Evolutionary conservation across 2,888 invertebrate genomes (phyloP).

Genomic region (Lepidochrysops patricia): DNA sequence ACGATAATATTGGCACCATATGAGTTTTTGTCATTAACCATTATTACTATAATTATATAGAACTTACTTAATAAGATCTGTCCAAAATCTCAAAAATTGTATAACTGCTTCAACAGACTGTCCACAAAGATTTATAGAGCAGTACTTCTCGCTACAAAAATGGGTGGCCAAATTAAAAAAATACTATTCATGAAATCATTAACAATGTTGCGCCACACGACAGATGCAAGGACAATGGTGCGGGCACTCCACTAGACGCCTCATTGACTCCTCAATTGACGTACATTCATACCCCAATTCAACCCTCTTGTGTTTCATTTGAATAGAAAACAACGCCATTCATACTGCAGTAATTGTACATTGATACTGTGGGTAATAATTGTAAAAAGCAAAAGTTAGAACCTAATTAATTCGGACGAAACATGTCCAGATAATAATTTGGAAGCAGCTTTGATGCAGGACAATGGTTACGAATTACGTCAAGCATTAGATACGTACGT

Average conservation of each 20-base stretch:
- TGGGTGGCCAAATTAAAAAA: slow-evolving; percentile 7
- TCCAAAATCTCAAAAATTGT: too few relatives aligned
- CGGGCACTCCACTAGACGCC: slow-evolving; percentile 30
- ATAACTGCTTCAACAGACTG: not conserved
- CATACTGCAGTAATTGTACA: slow-evolving; percentile 17
- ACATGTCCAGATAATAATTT: not conserved
- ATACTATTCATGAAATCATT: slow-evolving; percentile 11
- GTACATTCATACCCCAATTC: slow-evolving; percentile 26
- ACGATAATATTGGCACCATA: too few relatives aligned
- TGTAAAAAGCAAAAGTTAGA: not conserved
- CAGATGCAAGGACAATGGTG: slow-evolving; percentile 35
- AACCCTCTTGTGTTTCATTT: slow-evolving; percentile 21
- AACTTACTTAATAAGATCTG: too few relatives aligned
- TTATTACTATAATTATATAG: too few relatives aligned
- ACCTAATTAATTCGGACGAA: not conserved
- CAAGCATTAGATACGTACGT: slow-evolving; percentile 17
- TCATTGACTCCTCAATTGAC: slow-evolving; percentile 30
- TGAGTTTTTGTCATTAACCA: too few relatives aligned
- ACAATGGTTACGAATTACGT: slow-evolving; percentile 4
- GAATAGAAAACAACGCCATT: slow-evolving; percentile 25
- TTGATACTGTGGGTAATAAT: slow-evolving; percentile 13
- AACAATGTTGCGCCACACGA: slow-evolving; percentile 21
- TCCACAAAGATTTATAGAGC: not conserved
- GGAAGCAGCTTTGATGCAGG: not conserved
- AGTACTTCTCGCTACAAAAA: not conserved